phyloP scores from a whole-genome alignment of 2,797 vertebrate genomes.

The Chloroceryle amazona region DNA sequence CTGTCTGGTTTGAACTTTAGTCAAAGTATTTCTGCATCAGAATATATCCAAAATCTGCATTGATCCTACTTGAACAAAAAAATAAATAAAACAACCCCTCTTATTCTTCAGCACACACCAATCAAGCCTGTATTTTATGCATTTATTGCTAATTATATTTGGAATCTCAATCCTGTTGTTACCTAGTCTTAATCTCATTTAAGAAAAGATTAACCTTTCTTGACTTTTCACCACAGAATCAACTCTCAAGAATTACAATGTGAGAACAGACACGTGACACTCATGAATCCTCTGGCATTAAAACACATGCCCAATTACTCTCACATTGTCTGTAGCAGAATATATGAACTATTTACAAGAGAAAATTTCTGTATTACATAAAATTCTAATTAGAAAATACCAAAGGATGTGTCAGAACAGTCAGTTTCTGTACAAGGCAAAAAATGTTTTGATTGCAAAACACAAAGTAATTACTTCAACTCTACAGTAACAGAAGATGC shows the following conservation, averaged over 20 bases:
- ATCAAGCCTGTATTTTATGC: neutral
- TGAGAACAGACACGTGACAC: neutral
- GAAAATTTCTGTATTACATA: neutral
- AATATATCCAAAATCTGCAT: neutral
- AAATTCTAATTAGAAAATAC: neutral
- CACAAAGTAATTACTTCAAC: neutral
- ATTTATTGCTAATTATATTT: neutral
- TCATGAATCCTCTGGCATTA: neutral
- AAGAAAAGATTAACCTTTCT: conserved; percentile 60
- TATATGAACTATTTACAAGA: neutral
- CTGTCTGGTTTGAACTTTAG: neutral
- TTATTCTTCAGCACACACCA: neutral
- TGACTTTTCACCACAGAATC: conserved; percentile 50
- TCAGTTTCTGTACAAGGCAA: neutral
- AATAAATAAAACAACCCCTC: no score
- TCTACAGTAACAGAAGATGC: neutral
- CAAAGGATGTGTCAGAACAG: neutral
- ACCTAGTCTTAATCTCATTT: conserved; percentile 19
- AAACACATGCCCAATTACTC: neutral
- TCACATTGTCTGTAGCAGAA: neutral
- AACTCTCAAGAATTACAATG: neutral
- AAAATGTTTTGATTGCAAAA: neutral
- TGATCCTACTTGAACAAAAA: neutral
- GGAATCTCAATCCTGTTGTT: neutral
- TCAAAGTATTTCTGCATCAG: neutral